Evolutionary conservation across 1,140 invertebrate genomes (phyloP).

Genomic region (Aradophagus sp.): DNA sequence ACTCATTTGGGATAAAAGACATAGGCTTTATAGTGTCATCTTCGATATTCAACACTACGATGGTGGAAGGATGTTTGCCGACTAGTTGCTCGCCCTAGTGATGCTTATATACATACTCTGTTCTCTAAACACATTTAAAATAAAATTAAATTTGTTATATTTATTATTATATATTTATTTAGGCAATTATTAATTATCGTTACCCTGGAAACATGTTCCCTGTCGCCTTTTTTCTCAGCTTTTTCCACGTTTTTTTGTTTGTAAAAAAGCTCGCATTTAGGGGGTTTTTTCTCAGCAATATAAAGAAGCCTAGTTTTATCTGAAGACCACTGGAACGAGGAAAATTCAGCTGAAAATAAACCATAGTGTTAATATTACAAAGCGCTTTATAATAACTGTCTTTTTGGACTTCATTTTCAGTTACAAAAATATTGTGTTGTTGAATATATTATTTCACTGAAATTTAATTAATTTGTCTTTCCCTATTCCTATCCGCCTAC

Average conservation of each 20-base stretch:
- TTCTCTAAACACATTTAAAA: too few relatives aligned
- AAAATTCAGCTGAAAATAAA: conserved; percentile 80
- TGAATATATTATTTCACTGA: too few relatives aligned
- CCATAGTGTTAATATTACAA: too few relatives aligned
- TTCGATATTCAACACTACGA: conserved; percentile 82
- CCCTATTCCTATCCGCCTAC: too few relatives aligned
- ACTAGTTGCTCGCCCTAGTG: conserved; percentile 92
- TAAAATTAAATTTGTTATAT: too few relatives aligned
- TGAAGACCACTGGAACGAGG: conserved; percentile 83
- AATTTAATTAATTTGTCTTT: too few relatives aligned
- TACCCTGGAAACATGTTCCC: too few relatives aligned
- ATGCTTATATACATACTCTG: conserved; percentile 83
- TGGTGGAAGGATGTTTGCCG: conserved; percentile 81
- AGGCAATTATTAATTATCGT: too few relatives aligned
- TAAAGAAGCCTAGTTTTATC: conserved; percentile 84
- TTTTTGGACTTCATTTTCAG: too few relatives aligned
- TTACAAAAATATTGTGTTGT: too few relatives aligned
- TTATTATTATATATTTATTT: too few relatives aligned
- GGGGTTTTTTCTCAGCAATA: conserved; percentile 84
- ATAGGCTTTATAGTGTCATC: conserved; percentile 77
- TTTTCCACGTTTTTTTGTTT: conserved; percentile 47
- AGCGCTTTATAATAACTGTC: too few relatives aligned
- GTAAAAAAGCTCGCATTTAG: conserved; percentile 54
- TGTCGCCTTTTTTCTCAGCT: conserved; percentile 20
- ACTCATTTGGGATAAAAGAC: conserved; percentile 79